These are phyloP conservation scores for Mylabris sibirica DNA, from an alignment of 2,888 invertebrate species.

Conservation along the genomic window DNA sequence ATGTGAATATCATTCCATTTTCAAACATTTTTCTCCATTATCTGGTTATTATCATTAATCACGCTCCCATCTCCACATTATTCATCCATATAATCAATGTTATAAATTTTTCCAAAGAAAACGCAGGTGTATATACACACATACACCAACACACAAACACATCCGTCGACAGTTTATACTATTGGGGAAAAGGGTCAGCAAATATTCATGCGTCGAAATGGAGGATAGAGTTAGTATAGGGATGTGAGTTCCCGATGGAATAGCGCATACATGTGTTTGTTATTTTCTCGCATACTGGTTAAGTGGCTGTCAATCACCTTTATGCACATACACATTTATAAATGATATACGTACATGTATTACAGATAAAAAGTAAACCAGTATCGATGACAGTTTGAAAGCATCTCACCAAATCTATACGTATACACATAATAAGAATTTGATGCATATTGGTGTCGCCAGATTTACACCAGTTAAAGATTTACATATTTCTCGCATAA, in stretches of 20 bases:
- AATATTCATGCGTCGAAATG: conserved; percentile 41
- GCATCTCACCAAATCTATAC: conserved; percentile 25
- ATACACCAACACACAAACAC: no score
- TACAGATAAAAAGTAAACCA: conserved; percentile 24
- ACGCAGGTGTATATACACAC: background rate
- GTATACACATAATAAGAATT: background rate
- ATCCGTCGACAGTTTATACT: background rate
- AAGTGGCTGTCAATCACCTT: conserved; percentile 50
- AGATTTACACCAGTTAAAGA: background rate
- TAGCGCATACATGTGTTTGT: conserved; percentile 32
- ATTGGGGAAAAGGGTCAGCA: conserved; percentile 37
- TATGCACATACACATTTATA: background rate
- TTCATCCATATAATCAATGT: background rate
- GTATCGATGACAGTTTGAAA: conserved; percentile 41
- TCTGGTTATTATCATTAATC: background rate
- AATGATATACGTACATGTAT: background rate
- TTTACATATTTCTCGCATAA: background rate
- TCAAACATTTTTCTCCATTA: background rate
- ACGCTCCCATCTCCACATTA: background rate
- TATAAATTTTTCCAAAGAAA: conserved; percentile 7
- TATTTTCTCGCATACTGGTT: conserved; percentile 42
- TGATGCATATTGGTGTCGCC: background rate
- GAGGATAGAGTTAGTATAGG: background rate
- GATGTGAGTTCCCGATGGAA: conserved; percentile 23
- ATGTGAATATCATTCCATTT: background rate